Evolutionary conservation across 2,888 invertebrate genomes (phyloP).

Genomic region (Sipha maydis): DNA sequence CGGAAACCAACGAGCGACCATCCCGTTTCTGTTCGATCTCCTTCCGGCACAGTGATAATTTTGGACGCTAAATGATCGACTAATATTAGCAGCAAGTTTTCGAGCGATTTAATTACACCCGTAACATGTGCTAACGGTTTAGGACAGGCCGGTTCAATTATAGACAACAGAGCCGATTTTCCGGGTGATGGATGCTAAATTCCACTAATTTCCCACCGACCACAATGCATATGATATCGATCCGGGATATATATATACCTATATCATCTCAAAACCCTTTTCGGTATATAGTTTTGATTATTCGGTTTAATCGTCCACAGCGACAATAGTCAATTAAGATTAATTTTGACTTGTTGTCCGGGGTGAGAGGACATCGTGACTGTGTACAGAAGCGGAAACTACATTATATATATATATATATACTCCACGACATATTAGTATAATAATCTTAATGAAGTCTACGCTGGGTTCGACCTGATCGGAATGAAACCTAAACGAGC

Average conservation of each 20-base stretch:
- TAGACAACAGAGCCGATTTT: constrained; percentile 32
- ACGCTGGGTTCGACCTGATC: background rate
- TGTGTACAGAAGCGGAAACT: background rate
- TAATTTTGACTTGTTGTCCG: constrained; percentile 1
- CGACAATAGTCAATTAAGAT: constrained; percentile 27
- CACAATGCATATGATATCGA: background rate
- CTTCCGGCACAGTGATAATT: background rate
- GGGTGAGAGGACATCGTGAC: background rate
- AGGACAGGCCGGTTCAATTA: constrained; percentile 43
- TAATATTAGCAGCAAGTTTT: background rate
- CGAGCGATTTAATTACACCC: background rate
- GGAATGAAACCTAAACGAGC: background rate
- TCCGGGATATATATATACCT: no score
- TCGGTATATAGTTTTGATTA: background rate
- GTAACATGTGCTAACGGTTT: constrained; percentile 13
- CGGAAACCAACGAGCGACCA: no score
- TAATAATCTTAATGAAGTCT: background rate
- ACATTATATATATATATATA: no score
- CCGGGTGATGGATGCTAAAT: constrained; percentile 1
- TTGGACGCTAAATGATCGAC: background rate
- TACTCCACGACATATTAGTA: background rate
- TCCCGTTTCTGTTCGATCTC: background rate
- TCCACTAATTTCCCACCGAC: constrained; percentile 12
- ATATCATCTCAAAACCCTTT: background rate
- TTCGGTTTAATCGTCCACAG: constrained; percentile 7